Evolutionary conservation across 2,888 invertebrate genomes (phyloP), one percentile per base, ranked within the genome.

Genomic region (Uropetala carovei): DNA sequence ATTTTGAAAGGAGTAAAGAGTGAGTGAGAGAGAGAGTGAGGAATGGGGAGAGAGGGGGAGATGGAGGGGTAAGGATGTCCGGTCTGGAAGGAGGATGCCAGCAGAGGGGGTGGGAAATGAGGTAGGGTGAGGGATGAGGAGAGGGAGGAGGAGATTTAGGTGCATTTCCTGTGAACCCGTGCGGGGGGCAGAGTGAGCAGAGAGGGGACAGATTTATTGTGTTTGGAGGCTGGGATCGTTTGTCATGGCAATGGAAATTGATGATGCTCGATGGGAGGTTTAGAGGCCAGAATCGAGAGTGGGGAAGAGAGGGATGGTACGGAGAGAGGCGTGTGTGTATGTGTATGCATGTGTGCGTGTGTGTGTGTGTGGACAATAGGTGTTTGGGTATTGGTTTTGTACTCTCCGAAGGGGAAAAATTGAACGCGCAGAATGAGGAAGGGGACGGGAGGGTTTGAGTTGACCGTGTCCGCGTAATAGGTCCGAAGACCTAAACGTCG

Each of bases 121-220:
- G n/a, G 14, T 64, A 68, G 68, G 43, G 68, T 68, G 75, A 13
- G 27, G 60, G 64, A 64, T 5, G 64, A 43, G 89, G 89, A 89
- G 75, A 13, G 27, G 60, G 64, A 64, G 10, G 64, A 43, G 89
- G 89, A 89, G 89, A n/a, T 58, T 85, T n/a, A 86, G 89, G 89
- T 89, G 89, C 89, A 64, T n/a, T 68, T 27, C 86, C 60, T 18
- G 18, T 14, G 30, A n/a, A 68, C 83, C 56, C 18, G 83, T 18
- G 89, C 60, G 64, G 43, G 43, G 10, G 56, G 68, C n/a, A 59
- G 85, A 85, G n/a, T 18, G 43, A 64, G 60, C 18, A 83, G 57
- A 57, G n/a, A 86, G 60, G 86, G 89, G 89, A 89, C 89, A 89
- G 89, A 89, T 89, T 89, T 89, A 89, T 89, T 89, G 89, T 89